phyloP scores from a whole-genome alignment of 53 echinoderm and acorn worm genomes.

The Hippasteria phrygiana region DNA sequence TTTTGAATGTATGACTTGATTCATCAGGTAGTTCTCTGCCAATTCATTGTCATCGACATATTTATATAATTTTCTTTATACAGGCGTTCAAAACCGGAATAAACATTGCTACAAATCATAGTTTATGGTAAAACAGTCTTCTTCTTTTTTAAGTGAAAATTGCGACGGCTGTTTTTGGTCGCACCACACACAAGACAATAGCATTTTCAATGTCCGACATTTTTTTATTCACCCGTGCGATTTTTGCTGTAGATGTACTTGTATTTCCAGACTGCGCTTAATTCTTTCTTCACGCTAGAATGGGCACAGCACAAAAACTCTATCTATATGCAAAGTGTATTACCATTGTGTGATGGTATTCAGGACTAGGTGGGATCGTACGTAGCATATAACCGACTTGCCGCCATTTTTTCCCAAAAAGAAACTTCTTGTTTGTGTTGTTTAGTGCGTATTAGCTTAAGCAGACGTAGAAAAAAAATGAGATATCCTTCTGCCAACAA shows the following conservation, averaged over 20 bases:
- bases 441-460: not conserved
- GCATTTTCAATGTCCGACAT: conserved; percentile 25
- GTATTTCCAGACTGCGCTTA: not conserved
- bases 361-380: too few species aligned
- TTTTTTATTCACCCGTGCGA: not conserved
- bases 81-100: too few species aligned
- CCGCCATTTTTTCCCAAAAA: conserved; percentile 7
- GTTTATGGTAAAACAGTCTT: too few species aligned
- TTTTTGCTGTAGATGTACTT: not conserved
- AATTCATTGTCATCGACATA: too few species aligned
- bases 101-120: too few species aligned
- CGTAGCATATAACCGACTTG: not conserved
- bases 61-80: too few species aligned
- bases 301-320: not conserved
- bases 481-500: too few species aligned
- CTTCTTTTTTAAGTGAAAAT: too few species aligned
- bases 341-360: not conserved
- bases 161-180: not conserved
- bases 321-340: conserved; percentile 49
- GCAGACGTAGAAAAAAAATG: too few species aligned
- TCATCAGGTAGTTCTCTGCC: too few species aligned
- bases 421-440: not conserved
- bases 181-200: not conserved
- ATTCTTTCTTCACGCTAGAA: conserved; percentile 5
- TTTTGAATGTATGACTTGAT: too few species aligned